phyloP scores from a whole-genome alignment of 2,113 vertebrate species.

The Porphyrio hochstetteri region DNA sequence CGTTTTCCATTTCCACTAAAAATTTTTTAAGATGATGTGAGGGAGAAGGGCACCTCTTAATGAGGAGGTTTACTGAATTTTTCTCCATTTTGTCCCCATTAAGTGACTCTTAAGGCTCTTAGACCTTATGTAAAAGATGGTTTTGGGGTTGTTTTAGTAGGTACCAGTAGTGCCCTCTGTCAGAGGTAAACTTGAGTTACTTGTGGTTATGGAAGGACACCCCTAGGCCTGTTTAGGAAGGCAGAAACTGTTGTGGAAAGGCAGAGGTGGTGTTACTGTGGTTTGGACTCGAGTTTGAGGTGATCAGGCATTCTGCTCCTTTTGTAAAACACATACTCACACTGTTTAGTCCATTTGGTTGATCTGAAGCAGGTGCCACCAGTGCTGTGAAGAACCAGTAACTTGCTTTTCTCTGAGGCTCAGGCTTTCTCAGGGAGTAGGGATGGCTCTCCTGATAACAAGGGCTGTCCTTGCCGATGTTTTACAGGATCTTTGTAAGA shows the following conservation, averaged over 20 bases:
- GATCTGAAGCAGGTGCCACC: neutral
- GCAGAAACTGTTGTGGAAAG: neutral
- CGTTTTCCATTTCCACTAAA: neutral
- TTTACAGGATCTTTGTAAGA: neutral
- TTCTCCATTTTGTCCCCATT: neutral
- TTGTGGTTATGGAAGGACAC: neutral
- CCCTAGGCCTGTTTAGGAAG: neutral
- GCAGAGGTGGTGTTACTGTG: neutral
- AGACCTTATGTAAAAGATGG: neutral
- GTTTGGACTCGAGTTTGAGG: neutral
- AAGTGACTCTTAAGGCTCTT: neutral
- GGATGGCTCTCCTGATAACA: neutral
- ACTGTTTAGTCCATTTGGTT: no score
- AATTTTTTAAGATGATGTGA: neutral
- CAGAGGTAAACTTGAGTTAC: neutral
- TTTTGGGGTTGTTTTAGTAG: neutral
- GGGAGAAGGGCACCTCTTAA: neutral
- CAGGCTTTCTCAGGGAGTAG: neutral
- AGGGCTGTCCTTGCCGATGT: neutral
- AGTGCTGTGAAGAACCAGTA: neutral
- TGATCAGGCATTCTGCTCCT: no score
- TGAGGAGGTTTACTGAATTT: neutral
- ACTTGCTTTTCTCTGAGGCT: neutral
- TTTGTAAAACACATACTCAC: no score
- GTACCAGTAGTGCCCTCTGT: neutral